Conservation (phyloP, 2,797 vertebrate genomes). For the Pteropus rufus region DNA sequence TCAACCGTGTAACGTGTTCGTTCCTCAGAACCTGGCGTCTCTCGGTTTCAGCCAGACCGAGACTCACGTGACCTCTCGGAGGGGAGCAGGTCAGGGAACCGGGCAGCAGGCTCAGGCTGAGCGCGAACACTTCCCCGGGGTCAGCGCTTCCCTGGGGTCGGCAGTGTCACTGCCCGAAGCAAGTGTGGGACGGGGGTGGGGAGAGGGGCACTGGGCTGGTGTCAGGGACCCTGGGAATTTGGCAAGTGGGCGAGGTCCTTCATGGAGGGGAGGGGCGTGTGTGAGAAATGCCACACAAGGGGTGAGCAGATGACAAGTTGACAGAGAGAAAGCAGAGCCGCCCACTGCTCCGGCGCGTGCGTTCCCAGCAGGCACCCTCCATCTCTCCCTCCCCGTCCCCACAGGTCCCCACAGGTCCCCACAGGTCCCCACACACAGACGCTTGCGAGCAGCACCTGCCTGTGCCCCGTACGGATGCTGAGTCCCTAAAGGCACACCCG, state of each 20-base stretch:
- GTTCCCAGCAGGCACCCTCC: neutral
- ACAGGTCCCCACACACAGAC: rapidly evolving
- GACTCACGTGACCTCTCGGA: no score
- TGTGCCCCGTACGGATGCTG: neutral
- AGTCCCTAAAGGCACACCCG: neutral
- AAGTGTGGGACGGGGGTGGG: rapidly evolving
- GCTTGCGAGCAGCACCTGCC: neutral
- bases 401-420: rapidly evolving
- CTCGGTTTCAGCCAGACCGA: neutral
- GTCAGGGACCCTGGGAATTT: neutral
- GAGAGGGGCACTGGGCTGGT: rapidly evolving
- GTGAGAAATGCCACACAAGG: neutral
- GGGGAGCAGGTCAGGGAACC: rapidly evolving
- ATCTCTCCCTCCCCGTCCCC: no score
- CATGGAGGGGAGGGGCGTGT: neutral
- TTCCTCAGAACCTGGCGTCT: neutral
- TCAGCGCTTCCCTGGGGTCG: neutral
- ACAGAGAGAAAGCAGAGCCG: neutral
- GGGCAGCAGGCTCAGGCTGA: rapidly evolving
- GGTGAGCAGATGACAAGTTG: neutral
- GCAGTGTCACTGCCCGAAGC: rapidly evolving
- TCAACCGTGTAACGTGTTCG: rapidly evolving
- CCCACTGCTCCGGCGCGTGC: neutral
- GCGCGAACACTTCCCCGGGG: neutral
- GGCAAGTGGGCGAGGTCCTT: neutral